phyloP scores from a whole-genome alignment of 1,140 invertebrate genomes.

The Zaprionus camerounensis region DNA sequence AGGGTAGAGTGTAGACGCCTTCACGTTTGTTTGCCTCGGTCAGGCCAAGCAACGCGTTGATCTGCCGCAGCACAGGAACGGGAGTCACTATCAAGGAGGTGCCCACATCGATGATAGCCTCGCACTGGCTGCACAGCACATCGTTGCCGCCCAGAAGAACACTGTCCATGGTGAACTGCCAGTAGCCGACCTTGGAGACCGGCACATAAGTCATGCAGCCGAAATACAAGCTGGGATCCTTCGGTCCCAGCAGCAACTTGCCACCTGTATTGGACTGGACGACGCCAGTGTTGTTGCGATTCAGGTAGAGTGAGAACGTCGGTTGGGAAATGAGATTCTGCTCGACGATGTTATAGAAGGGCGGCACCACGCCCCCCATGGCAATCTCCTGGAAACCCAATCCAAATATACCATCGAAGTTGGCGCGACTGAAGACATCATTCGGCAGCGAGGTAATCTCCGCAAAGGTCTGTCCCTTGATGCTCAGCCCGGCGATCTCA shows the following conservation, averaged over 20 bases:
- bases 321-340: conserved; percentile 91
- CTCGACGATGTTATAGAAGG: conserved; percentile 96
- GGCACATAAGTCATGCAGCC: conserved; percentile 96
- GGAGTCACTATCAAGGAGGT: conserved; percentile 98
- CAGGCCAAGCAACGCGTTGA: conserved; percentile 90
- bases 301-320: conserved; percentile 96
- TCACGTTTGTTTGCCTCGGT: conserved; percentile 87
- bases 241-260: conserved; percentile 96
- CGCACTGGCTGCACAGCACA: conserved; percentile 87
- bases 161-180: conserved; percentile 96
- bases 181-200: conserved; percentile 94
- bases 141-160: conserved; percentile 86
- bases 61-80: conserved; percentile 87
- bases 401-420: conserved; percentile 98
- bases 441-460: conserved; percentile 94
- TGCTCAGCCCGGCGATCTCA: conserved; percentile 87
- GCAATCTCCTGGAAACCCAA: conserved; percentile 94
- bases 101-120: conserved; percentile 98
- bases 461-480: conserved; percentile 95
- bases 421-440: conserved; percentile 96
- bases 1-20: conserved; percentile 88
- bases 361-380: conserved; percentile 94
- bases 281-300: conserved; percentile 87
- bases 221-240: conserved; percentile 93
- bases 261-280: conserved; percentile 89